Base-by-base conservation (phyloP, 2,888 invertebrate genomes). In the Latrodectus elegans region DNA sequence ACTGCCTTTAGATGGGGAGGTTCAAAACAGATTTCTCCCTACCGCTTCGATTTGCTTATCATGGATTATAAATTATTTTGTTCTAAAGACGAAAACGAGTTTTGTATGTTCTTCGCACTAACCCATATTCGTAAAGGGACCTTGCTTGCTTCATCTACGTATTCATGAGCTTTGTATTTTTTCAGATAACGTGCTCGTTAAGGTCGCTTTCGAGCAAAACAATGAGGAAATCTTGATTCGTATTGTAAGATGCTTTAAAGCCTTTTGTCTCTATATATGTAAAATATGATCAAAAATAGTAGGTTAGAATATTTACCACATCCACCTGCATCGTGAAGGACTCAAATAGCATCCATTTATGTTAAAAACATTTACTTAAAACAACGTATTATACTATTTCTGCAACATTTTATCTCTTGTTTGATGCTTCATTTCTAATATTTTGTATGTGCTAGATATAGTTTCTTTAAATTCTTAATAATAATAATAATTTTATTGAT, bases 71-170 rank as follows among this genome's bases (percentile, higher is more conserved):
- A 85, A 84, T 53, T 67, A 72, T 78, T 73, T 84, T 72, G 65
- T 70, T 73, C 49, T 17, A 49, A 73, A 77, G 78, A 74, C 79
- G 79, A 81, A 79, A 79, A 79, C 79, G 73, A 74, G 79, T 79
- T 84, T 73, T 26, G 71, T 78, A 51, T 72, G 60, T 64, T 64
- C 65, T 76, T 52, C 53, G 75, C 74, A 22, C 80, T 86, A 86
- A 86, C 86, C 86, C 76, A 86, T 86, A 81, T 86, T 77, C 68
- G 86, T 86, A 79, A 86, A 71, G 74, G 74, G 65, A 77, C 84
- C 84, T 74, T 84, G 79, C 22, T 74, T 84, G 75, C 22, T 79
- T 74, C 76, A 76, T 76, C 75, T 80, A 79, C 74, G 80, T 76
- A 86, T 86, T 80, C 81, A 80, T 64, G 71, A 71, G 17, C 15